These are phyloP conservation scores for Trachelus iudaicus DNA, from an alignment of 2,888 invertebrate genomes.

Conservation along the genomic window DNA sequence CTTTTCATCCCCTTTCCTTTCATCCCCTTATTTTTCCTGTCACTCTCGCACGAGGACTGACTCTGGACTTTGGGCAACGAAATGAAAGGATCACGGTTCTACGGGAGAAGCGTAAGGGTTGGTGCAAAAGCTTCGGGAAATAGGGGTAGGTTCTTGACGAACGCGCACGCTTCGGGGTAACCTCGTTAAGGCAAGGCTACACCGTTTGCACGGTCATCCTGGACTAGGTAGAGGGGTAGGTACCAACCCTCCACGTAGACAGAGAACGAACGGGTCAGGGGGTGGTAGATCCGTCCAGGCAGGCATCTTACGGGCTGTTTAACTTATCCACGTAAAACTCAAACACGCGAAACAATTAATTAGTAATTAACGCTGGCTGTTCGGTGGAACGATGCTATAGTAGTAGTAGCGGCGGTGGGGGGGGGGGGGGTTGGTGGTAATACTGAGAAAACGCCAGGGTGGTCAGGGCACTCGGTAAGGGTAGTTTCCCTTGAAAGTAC, in stretches of 20 bases:
- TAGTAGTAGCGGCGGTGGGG: background rate
- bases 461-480: too few relatives aligned
- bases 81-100: too few relatives aligned
- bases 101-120: too few relatives aligned
- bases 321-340: constrained; percentile 61
- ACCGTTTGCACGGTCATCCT: constrained; percentile 29
- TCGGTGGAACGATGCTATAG: constrained; percentile 5
- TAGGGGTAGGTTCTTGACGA: too few relatives aligned
- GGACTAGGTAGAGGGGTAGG: constrained; percentile 14
- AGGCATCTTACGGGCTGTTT: constrained; percentile 51
- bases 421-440: background rate
- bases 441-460: too few relatives aligned
- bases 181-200: constrained; percentile 39
- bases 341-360: constrained; percentile 64
- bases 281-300: constrained; percentile 3
- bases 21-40: too few relatives aligned
- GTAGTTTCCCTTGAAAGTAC: too few relatives aligned
- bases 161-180: constrained; percentile 37
- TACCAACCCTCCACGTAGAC: background rate
- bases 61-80: too few relatives aligned
- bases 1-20: too few relatives aligned
- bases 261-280: background rate
- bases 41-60: too few relatives aligned
- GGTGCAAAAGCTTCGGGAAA: too few relatives aligned
- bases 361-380: constrained; percentile 59